Percentiles rank a stretch among this genome's conserved stretches.
phyloP scores from a whole-genome alignment of 2,113 vertebrate species.

The Numida meleagris region DNA sequence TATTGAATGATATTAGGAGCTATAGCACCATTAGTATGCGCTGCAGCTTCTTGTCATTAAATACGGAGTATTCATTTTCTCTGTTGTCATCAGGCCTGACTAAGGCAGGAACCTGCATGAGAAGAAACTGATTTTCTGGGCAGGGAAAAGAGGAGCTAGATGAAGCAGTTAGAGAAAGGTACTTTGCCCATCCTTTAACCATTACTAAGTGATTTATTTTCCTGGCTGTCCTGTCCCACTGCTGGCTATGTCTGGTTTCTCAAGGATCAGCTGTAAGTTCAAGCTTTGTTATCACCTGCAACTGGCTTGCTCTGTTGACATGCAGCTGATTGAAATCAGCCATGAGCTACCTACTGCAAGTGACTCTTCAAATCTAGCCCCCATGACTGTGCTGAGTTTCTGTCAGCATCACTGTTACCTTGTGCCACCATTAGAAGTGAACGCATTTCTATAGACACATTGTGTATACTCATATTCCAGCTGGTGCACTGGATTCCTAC shows the following conservation, averaged over 20 bases:
- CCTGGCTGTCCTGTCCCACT: background rate
- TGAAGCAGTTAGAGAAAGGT: background rate
- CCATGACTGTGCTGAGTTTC: fast-evolving
- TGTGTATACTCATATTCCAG: background rate
- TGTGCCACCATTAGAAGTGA: background rate
- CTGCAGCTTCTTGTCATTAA: constrained; percentile 55
- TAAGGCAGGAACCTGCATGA: constrained; percentile 3
- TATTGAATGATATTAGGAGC: constrained; percentile 67
- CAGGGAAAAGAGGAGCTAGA: background rate
- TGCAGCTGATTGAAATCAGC: background rate
- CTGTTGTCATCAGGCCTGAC: constrained; percentile 27
- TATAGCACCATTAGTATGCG: constrained; percentile 64
- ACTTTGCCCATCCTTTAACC: background rate
- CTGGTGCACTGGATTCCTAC: background rate
- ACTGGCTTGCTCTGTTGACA: background rate
- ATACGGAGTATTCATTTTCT: background rate
- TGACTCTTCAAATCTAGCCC: background rate
- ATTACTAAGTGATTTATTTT: background rate
- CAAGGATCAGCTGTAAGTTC: background rate
- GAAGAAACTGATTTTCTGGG: constrained; percentile 2
- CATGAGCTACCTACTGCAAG: background rate
- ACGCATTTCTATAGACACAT: background rate
- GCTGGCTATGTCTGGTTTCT: fast-evolving
- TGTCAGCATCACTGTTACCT: background rate
- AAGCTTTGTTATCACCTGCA: background rate